Percentiles rank a stretch among this genome's conserved stretches.
phyloP scores from a whole-genome alignment of 2,113 vertebrate species.

The Xyliphius kryptos region DNA sequence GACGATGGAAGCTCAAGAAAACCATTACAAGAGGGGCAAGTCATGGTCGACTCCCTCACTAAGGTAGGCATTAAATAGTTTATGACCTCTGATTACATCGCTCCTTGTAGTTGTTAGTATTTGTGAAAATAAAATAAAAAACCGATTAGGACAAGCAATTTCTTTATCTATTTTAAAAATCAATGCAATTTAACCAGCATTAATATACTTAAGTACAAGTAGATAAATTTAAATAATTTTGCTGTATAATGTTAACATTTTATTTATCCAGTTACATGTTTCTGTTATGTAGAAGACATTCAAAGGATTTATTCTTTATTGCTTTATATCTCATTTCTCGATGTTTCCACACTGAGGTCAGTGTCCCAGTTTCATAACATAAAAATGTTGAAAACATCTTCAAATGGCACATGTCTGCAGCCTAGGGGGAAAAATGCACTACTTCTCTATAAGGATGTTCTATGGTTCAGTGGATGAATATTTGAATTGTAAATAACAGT shows the following conservation, averaged over 20 bases:
- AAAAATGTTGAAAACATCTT: constrained; percentile 21
- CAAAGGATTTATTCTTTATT: no score
- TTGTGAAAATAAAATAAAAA: no score
- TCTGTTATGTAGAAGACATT: background rate
- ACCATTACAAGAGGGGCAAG: constrained; percentile 52
- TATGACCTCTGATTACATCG: background rate
- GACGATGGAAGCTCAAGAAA: constrained; percentile 51
- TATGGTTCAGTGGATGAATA: constrained; percentile 47
- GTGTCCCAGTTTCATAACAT: constrained; percentile 13
- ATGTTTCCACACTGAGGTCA: background rate
- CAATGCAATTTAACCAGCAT: no score
- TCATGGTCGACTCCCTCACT: constrained; percentile 59
- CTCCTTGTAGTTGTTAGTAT: no score
- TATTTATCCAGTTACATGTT: background rate
- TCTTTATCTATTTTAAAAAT: no score
- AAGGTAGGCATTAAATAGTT: constrained; percentile 54
- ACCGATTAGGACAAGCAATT: no score
- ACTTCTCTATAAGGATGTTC: constrained; percentile 41
- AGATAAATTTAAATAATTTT: no score
- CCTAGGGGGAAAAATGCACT: constrained; percentile 62
- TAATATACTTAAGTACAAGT: no score
- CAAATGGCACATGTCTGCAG: constrained; percentile 10
- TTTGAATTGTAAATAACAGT: background rate
- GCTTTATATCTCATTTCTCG: background rate
- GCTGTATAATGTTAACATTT: no score